Evolutionary conservation across 2,888 invertebrate species (phyloP).

Genomic region (Athalia circularis): DNA sequence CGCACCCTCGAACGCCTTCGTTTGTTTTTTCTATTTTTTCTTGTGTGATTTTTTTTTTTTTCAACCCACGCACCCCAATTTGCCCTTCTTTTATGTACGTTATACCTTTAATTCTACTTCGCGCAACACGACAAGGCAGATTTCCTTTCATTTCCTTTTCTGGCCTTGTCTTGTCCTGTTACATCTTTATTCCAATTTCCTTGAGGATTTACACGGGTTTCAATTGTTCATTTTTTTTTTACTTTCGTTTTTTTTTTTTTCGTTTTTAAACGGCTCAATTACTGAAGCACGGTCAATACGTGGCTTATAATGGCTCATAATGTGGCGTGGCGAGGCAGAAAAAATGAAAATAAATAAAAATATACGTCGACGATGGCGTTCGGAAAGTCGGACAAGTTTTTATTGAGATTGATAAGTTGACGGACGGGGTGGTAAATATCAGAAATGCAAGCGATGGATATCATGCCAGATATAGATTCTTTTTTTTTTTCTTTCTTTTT

Average conservation of each 20-base stretch:
- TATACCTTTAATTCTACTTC: no score
- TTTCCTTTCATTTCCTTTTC: neutral
- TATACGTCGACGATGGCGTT: no score
- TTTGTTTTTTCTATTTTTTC: neutral
- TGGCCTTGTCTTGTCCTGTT: neutral
- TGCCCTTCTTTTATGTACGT: no score
- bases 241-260: no score
- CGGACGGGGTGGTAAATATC: constrained; percentile 26
- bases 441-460: neutral
- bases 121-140: no score
- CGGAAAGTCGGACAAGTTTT: constrained; percentile 8
- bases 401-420: constrained; percentile 24
- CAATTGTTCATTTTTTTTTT: neutral
- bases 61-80: neutral
- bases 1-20: constrained; percentile 10
- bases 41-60: constrained; percentile 6
- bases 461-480: neutral
- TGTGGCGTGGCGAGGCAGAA: no score
- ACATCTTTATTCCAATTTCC: constrained; percentile 37
- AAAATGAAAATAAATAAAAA: no score
- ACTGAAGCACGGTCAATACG: no score
- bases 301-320: no score
- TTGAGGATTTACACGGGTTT: constrained; percentile 33
- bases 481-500: neutral
- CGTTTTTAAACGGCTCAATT: no score